phyloP scores from a whole-genome alignment of 2,888 invertebrate species.

The Dilophus febrilis region DNA sequence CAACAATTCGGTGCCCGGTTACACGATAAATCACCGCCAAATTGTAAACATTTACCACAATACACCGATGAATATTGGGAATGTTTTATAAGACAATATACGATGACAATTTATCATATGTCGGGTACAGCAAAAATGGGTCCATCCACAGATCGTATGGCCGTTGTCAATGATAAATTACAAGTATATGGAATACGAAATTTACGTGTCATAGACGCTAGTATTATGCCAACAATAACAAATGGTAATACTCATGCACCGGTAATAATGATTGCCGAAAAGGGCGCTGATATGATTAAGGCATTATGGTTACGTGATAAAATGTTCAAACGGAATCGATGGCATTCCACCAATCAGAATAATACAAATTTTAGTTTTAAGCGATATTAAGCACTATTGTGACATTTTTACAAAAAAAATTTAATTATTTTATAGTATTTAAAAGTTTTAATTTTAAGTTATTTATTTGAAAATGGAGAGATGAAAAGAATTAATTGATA shows the following conservation, averaged over 20 bases:
- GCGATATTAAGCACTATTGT: no score
- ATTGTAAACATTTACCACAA: constrained; percentile 59
- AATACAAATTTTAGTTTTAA: no score
- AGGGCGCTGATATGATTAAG: constrained; percentile 75
- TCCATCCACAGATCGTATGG: constrained; percentile 52
- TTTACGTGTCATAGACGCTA: constrained; percentile 69
- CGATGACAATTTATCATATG: constrained; percentile 75
- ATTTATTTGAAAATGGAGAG: no score
- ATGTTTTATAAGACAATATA: constrained; percentile 65
- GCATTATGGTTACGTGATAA: constrained; percentile 42
- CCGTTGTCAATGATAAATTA: constrained; percentile 64
- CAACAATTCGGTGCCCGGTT: constrained; percentile 63
- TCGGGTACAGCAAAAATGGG: constrained; percentile 79
- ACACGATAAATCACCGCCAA: constrained; percentile 57
- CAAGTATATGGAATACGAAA: constrained; percentile 62
- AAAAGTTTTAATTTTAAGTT: no score
- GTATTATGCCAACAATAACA: constrained; percentile 74
- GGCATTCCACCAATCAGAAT: no score
- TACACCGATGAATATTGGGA: constrained; percentile 81
- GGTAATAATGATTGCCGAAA: constrained; percentile 78
- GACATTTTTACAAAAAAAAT: no score
- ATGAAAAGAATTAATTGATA: no score
- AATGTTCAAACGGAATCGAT: constrained; percentile 6
- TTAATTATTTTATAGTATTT: no score
- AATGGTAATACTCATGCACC: constrained; percentile 55